Base-by-base conservation (phyloP, 1,140 invertebrate genomes). In the Ericerus pela region DNA sequence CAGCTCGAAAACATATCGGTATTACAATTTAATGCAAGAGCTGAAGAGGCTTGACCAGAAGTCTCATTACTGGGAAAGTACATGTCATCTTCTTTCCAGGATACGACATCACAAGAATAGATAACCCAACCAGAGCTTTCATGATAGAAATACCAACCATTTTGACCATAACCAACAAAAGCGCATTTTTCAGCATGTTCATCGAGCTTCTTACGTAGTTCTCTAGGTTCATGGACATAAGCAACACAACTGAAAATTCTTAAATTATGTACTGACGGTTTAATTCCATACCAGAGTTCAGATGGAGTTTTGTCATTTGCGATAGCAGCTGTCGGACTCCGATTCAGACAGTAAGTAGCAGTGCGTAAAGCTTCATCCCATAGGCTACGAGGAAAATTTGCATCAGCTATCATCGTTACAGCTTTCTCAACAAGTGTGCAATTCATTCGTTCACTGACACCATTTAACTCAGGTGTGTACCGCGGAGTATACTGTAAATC, bases 401-500 rank as follows among this genome's bases (percentile, higher is more conserved):
- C 36, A 29, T 55, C 28, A 31, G 36, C 14, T 24, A 59, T 41
- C 27, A 59, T 1, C 27, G 33, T 30, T 4, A 38, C 24, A n/a
- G 58, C 54, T 51, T 59, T 54, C 27, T 56, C 54, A 10, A 59
- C 31, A n/a, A 56, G 20, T 12, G 62, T 67, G 1, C 61, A 58
- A 57, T 66, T 67, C 33, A 62, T 56, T 22, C 65, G 28, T 41
- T 73, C 69, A 2, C 62, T 59, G 1, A 63, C 56, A 1, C 69
- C 68, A 60, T 72, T 72, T 41, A 66, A 63, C 53, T 71, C 51
- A 0, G 67, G 64, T 12, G 62, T 65, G 52, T 67, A 64, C 1
- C 64, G 57, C 14, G 64, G 61, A 5, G 67, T 66, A 26, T 58
- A 52, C 33, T 68, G 58, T 41, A 63, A 64, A 4, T 24, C 22